Evolutionary conservation across 2,797 vertebrate species (phyloP).

Genomic region (Chaunax sp.): DNA sequence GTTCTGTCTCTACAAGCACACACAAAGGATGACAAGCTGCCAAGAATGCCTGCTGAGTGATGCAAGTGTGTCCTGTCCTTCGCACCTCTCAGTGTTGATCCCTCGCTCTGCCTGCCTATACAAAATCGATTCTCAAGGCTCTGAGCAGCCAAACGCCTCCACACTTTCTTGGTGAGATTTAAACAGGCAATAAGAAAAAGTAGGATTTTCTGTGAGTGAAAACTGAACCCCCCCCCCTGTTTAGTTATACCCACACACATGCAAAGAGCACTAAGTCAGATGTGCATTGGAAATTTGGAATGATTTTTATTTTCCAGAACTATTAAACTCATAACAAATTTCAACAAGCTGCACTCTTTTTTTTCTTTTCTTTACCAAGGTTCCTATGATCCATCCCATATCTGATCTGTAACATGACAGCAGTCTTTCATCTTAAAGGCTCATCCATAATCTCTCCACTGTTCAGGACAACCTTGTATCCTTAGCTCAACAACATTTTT

Average conservation of each 20-base stretch:
- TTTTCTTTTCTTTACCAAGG: constrained; percentile 11
- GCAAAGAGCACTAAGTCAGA: constrained; percentile 46
- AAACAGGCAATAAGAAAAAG: constrained; percentile 56
- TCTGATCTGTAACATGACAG: constrained; percentile 53
- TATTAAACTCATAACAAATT: constrained; percentile 26
- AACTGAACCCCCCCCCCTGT: constrained; percentile 59
- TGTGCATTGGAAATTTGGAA: constrained; percentile 22
- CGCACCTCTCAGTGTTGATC: constrained; percentile 43
- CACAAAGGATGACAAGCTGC: constrained; percentile 59
- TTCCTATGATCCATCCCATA: constrained; percentile 39
- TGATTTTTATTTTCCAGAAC: constrained; percentile 28
- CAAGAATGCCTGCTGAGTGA: constrained; percentile 56
- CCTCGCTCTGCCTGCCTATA: constrained; percentile 56
- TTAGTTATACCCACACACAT: constrained; percentile 57
- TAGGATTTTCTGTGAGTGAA: constrained; percentile 48
- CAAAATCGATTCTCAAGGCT: constrained; percentile 61
- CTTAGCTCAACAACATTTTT: constrained; percentile 28
- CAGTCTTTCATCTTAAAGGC: constrained; percentile 53
- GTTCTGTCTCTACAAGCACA: constrained; percentile 8
- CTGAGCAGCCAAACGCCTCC: constrained; percentile 66
- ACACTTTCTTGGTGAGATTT: constrained; percentile 59
- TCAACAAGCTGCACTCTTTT: constrained; percentile 35
- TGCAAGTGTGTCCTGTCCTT: constrained; percentile 55
- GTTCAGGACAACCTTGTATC: constrained; percentile 39
- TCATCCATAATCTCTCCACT: constrained; percentile 34